A percentile compares a stretch with the other conserved stretches of the same genome.
Evolutionary conservation across 2,113 vertebrate species (phyloP).

Genomic region (Cynoglossus semilaevis): DNA sequence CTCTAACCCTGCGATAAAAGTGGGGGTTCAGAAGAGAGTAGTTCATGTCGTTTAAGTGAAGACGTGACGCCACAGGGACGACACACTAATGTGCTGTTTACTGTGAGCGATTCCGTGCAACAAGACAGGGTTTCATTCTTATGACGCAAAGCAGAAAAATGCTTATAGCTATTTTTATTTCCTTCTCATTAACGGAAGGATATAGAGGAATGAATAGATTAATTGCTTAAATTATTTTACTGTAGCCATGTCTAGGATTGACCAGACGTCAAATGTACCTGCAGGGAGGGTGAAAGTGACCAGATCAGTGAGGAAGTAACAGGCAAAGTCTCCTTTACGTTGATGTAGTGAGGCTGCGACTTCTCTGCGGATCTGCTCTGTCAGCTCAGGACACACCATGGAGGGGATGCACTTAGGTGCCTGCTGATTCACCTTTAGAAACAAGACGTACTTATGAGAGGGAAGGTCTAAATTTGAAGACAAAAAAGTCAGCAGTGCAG

Average conservation of each 20-base stretch:
- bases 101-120: conserved; percentile 16
- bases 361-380: conserved; percentile 94
- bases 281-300: conserved; percentile 96
- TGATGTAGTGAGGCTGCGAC: conserved; percentile 93
- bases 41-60: conserved; percentile 26
- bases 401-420: conserved; percentile 96
- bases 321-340: conserved; percentile 95
- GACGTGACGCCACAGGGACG: conserved; percentile 24
- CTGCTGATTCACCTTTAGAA: conserved; percentile 88
- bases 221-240: too few species aligned
- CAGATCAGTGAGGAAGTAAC: conserved; percentile 94
- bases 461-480: too few species aligned
- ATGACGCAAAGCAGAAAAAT: too few species aligned
- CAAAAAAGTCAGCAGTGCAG: too few species aligned
- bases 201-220: too few species aligned
- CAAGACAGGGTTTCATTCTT: conserved; percentile 3
- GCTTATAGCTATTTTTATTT: too few species aligned
- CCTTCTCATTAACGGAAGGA: too few species aligned
- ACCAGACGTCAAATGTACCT: conserved; percentile 69
- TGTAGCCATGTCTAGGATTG: neutral
- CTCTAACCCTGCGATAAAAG: conserved; percentile 31
- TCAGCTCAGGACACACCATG: conserved; percentile 95
- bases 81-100: conserved; percentile 18
- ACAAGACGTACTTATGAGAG: neutral
- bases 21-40: conserved; percentile 32